Evolutionary conservation across 2,113 vertebrate species (phyloP).

Genomic region (Hemicordylus capensis): DNA sequence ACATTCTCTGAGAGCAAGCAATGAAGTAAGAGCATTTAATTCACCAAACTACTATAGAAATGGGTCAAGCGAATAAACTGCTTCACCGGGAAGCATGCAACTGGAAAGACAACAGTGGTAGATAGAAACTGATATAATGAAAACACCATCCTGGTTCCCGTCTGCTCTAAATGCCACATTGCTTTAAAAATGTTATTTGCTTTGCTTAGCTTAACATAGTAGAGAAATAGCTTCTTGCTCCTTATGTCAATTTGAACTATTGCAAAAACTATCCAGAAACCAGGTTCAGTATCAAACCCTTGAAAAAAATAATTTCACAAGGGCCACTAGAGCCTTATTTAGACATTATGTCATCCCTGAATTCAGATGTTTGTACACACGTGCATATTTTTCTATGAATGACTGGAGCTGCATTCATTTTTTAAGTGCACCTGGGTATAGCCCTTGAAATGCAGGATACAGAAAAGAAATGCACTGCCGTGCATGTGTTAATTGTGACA

Average conservation of each 20-base stretch:
- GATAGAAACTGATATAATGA: slow-evolving; percentile 9
- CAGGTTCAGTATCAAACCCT: not conserved
- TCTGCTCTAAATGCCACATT: not conserved
- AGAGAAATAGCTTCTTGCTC: not conserved
- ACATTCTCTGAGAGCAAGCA: not conserved
- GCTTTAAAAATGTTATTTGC: slow-evolving; percentile 1
- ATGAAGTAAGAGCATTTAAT: slow-evolving; percentile 24
- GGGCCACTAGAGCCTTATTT: not conserved
- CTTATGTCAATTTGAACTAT: not conserved
- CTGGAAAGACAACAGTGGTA: slow-evolving; percentile 23
- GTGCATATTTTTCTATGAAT: too few relatives aligned
- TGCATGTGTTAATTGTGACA: too few relatives aligned
- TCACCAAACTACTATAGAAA: not conserved
- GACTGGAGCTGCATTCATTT: too few relatives aligned
- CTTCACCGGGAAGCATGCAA: slow-evolving; percentile 3
- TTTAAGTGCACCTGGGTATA: too few relatives aligned
- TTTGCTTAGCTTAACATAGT: not conserved
- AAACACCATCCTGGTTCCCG: not conserved
- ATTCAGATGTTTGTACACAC: too few relatives aligned
- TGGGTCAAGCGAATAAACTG: slow-evolving; percentile 6
- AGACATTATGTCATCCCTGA: too few relatives aligned
- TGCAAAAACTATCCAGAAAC: not conserved
- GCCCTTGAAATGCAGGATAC: too few relatives aligned
- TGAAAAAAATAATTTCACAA: not conserved
- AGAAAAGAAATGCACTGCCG: too few relatives aligned